phyloP scores from a whole-genome alignment of 1,140 invertebrate species.

The Aphidius gifuensis region DNA sequence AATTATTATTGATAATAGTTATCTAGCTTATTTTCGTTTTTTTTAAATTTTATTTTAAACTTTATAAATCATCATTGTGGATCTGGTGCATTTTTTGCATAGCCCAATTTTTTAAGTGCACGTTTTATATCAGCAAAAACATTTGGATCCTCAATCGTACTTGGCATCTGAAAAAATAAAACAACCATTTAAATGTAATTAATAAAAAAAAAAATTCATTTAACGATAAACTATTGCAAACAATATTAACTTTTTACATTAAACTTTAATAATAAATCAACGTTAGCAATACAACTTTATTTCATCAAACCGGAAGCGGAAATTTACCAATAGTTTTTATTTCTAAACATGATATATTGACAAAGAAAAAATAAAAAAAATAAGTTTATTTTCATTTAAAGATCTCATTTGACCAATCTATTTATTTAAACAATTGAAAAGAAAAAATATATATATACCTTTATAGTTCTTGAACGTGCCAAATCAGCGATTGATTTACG shows the following conservation, averaged over 20 bases:
- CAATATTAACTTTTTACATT: too few relatives aligned
- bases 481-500: slow-evolving; percentile 82
- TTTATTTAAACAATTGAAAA: slow-evolving; percentile 2
- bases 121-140: slow-evolving; percentile 76
- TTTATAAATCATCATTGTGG: slow-evolving; percentile 50
- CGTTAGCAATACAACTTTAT: too few relatives aligned
- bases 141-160: slow-evolving; percentile 83
- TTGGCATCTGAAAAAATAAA: slow-evolving; percentile 63
- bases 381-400: background rate
- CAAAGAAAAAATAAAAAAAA: slow-evolving; percentile 12
- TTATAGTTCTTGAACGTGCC: slow-evolving; percentile 72
- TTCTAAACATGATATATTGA: slow-evolving; percentile 1
- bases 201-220: background rate
- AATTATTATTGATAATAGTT: too few relatives aligned
- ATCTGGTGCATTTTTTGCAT: slow-evolving; percentile 69
- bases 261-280: too few relatives aligned
- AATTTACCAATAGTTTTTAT: too few relatives aligned
- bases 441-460: slow-evolving; percentile 52
- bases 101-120: slow-evolving; percentile 72
- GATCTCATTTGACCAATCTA: background rate
- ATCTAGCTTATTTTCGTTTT: background rate
- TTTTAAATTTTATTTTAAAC: slow-evolving; percentile 5
- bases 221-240: too few relatives aligned
- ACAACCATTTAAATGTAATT: slow-evolving; percentile 7
- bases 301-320: too few relatives aligned